A percentile compares a stretch with the other conserved stretches of the same genome.
Conservation (phyloP, 2,888 invertebrate genomes). For the Lycocerus yunnanus region DNA sequence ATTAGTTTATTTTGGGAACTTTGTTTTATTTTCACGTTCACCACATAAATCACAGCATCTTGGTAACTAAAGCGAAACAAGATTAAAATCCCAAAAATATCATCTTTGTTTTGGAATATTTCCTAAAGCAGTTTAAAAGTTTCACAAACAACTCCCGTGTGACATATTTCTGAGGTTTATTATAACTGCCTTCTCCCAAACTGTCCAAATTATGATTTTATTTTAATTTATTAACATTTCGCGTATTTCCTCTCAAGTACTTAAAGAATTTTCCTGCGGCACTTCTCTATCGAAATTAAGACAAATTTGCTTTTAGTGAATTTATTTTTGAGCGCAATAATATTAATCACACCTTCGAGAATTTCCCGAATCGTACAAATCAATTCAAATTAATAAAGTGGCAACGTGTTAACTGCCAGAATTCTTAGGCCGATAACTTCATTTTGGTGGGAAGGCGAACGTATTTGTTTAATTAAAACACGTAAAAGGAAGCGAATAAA, state of each 20-base stretch:
- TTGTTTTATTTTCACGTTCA: background rate
- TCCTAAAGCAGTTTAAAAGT: constrained; percentile 23
- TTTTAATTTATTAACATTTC: constrained; percentile 15
- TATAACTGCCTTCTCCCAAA: constrained; percentile 9
- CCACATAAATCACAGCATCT: background rate
- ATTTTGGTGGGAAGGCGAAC: background rate
- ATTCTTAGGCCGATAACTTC: background rate
- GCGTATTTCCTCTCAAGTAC: background rate
- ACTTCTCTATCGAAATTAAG: constrained; percentile 9
- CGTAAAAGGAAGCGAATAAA: constrained; percentile 11
- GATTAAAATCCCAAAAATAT: constrained; percentile 19
- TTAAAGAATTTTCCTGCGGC: background rate
- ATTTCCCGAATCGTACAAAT: background rate
- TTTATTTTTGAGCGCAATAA: background rate
- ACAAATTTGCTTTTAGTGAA: constrained; percentile 3
- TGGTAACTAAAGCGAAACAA: constrained; percentile 6
- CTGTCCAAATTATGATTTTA: constrained; percentile 18
- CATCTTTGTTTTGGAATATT: constrained; percentile 15
- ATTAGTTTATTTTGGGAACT: background rate
- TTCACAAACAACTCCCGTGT: constrained; percentile 18
- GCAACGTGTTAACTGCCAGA: background rate
- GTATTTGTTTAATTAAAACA: constrained; percentile 10
- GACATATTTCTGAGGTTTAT: constrained; percentile 12
- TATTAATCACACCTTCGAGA: constrained; percentile 14
- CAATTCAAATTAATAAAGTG: background rate